These are phyloP conservation scores for Champsocephalus esox DNA, from an alignment of 2,797 vertebrate species.

Conservation along the genomic window DNA sequence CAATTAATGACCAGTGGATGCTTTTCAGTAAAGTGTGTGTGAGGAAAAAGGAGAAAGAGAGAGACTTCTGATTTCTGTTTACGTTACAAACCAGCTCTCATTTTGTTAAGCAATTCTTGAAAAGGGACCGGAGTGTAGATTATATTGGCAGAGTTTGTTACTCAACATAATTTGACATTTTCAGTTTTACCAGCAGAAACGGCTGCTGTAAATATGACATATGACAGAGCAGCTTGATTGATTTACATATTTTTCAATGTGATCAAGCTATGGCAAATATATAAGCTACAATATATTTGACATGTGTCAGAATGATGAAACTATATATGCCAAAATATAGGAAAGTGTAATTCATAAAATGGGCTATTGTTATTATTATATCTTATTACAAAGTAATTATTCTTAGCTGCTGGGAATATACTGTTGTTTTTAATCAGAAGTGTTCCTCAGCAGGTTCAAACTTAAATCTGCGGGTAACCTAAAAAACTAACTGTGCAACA, in stretches of 20 bases:
- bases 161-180: slow-evolving; percentile 50
- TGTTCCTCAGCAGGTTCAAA: slow-evolving; percentile 62
- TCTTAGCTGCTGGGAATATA: slow-evolving; percentile 46
- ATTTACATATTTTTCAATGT: slow-evolving; percentile 75
- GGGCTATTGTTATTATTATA: slow-evolving; percentile 32
- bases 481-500: slow-evolving; percentile 72
- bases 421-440: slow-evolving; percentile 67
- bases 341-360: slow-evolving; percentile 43
- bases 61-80: slow-evolving; percentile 52
- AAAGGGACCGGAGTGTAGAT: slow-evolving; percentile 30
- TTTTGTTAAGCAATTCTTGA: slow-evolving; percentile 38
- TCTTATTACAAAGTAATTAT: slow-evolving; percentile 56
- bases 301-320: slow-evolving; percentile 37
- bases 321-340: slow-evolving; percentile 34
- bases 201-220: slow-evolving; percentile 46
- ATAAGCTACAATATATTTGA: slow-evolving; percentile 20
- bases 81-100: slow-evolving; percentile 29
- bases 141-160: slow-evolving; percentile 51
- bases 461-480: slow-evolving; percentile 65
- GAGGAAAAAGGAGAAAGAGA: neutral
- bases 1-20: slow-evolving; percentile 83
- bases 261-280: slow-evolving; percentile 63
- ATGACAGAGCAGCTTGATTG: slow-evolving; percentile 29
- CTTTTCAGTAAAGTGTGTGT: slow-evolving; percentile 46
- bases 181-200: slow-evolving; percentile 51